Conservation (phyloP, 1,140 invertebrate species). For the Drosophila subobscura region DNA sequence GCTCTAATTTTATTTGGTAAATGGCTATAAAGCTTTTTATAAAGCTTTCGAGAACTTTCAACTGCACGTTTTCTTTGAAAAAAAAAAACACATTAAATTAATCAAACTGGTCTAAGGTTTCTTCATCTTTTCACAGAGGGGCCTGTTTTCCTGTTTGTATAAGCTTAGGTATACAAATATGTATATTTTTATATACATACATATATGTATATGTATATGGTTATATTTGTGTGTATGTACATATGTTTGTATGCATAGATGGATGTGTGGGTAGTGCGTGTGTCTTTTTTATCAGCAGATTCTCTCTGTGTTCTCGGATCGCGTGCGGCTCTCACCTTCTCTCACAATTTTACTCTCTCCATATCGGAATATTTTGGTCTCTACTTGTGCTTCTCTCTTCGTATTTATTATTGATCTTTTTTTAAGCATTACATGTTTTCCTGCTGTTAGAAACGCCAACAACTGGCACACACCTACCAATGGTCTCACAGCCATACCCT, state of each 20-base stretch:
- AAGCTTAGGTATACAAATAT: constrained; percentile 1
- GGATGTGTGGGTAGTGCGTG: constrained; percentile 31
- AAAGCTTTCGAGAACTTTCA: constrained; percentile 43
- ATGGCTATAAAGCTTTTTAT: constrained; percentile 17
- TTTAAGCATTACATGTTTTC: constrained; percentile 48
- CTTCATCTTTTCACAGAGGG: constrained; percentile 31
- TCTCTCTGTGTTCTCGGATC: constrained; percentile 41
- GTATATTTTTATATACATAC: constrained; percentile 6
- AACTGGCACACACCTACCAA: constrained; percentile 45
- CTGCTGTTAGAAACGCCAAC: constrained; percentile 23
- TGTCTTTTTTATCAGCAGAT: constrained; percentile 59
- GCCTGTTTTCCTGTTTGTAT: constrained; percentile 26
- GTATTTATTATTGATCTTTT: constrained; percentile 68
- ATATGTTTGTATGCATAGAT: background rate
- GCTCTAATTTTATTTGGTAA: constrained; percentile 13
- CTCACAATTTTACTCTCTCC: background rate
- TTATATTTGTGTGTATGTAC: constrained; percentile 7
- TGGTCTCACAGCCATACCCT: constrained; percentile 22
- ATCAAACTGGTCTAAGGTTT: constrained; percentile 41
- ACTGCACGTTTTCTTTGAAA: constrained; percentile 23
- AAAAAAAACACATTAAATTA: constrained; percentile 13
- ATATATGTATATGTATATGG: background rate
- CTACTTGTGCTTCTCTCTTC: constrained; percentile 3
- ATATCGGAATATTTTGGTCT: constrained; percentile 6
- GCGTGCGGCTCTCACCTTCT: constrained; percentile 52